These are phyloP conservation scores for Dioctria rufipes DNA, from an alignment of 2,888 invertebrate genomes.

Conservation along the genomic window DNA sequence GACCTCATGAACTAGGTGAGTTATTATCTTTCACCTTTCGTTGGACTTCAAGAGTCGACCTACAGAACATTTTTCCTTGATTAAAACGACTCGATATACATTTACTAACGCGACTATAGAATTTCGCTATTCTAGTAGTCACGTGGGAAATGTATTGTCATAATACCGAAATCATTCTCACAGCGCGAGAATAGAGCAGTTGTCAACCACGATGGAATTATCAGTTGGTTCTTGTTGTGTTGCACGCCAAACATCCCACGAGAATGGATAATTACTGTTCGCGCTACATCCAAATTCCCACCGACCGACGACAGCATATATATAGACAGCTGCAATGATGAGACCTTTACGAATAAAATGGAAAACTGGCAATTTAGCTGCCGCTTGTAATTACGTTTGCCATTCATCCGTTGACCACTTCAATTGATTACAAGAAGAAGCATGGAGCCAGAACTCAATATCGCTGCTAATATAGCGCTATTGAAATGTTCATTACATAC, in stretches of 20 bases:
- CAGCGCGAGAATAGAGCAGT: background rate
- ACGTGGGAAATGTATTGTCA: too few species aligned
- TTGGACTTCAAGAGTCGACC: background rate
- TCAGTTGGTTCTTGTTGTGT: background rate
- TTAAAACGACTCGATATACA: too few species aligned
- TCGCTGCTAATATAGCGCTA: background rate
- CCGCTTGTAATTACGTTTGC: slow-evolving; percentile 47
- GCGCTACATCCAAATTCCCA: background rate
- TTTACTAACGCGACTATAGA: too few species aligned
- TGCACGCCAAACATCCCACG: slow-evolving; percentile 3
- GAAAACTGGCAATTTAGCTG: slow-evolving; percentile 52
- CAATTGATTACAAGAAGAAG: slow-evolving; percentile 44
- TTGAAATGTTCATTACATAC: slow-evolving; percentile 24
- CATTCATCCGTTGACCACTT: slow-evolving; percentile 43
- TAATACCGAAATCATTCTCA: background rate
- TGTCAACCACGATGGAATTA: background rate
- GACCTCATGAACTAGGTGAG: slow-evolving; percentile 32
- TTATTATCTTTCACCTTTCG: background rate
- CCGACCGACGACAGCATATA: background rate
- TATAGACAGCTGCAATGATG: background rate
- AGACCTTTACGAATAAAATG: slow-evolving; percentile 37
- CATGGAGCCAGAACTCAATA: slow-evolving; percentile 1
- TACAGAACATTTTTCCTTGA: too few species aligned
- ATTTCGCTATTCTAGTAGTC: too few species aligned
- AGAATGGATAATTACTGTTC: background rate